Conservation (phyloP, 2,113 vertebrate genomes). For the Periophthalmodon schlosseri region DNA sequence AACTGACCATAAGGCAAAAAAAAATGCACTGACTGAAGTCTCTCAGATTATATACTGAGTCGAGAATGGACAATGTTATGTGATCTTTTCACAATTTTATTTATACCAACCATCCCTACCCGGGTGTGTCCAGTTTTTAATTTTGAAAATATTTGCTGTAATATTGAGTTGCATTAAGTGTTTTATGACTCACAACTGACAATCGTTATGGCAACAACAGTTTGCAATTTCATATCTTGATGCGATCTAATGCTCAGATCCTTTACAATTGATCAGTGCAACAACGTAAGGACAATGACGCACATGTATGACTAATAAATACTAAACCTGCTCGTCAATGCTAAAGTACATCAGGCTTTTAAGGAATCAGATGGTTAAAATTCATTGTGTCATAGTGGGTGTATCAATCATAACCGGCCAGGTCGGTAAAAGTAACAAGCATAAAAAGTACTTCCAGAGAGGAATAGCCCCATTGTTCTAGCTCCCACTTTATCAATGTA, state of each 20-base stretch:
- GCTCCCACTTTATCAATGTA: constrained; percentile 60
- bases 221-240: background rate
- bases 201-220: no score
- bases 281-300: background rate
- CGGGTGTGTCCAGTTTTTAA: no score
- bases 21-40: no score
- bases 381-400: background rate
- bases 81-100: no score
- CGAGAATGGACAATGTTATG: no score
- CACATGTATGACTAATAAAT: background rate
- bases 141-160: no score
- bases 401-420: constrained; percentile 38
- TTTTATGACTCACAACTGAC: no score
- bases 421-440: constrained; percentile 20
- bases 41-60: no score
- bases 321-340: background rate
- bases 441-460: constrained; percentile 38
- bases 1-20: no score
- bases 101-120: no score
- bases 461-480: constrained; percentile 52
- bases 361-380: background rate
- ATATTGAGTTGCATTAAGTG: no score
- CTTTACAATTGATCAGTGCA: background rate
- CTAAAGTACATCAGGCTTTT: background rate
- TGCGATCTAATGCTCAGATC: background rate